phyloP scores from a whole-genome alignment of 2,113 vertebrate species.

The Paraplagusia blochii region DNA sequence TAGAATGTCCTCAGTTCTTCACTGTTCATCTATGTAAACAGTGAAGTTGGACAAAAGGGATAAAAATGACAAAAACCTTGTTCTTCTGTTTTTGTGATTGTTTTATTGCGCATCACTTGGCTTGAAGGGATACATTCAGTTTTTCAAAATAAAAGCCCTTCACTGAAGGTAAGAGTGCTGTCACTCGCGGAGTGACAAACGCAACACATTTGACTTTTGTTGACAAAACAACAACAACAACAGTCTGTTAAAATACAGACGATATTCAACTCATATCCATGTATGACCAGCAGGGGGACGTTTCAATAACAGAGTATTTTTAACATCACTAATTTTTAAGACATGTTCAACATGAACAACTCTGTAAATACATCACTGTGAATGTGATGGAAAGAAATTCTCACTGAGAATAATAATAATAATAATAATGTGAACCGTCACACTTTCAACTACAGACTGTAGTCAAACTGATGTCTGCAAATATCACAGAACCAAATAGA shows the following conservation, averaged over 20 bases:
- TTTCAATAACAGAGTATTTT: constrained; percentile 11
- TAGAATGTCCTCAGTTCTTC: too few species aligned
- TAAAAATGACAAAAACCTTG: neutral
- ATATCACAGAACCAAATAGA: constrained; percentile 35
- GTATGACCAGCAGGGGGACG: neutral
- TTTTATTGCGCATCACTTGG: constrained; percentile 72
- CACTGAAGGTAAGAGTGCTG: constrained; percentile 52
- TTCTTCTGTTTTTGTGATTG: constrained; percentile 48
- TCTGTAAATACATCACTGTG: constrained; percentile 1
- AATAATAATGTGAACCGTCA: constrained; percentile 12
- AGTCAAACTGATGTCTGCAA: constrained; percentile 17
- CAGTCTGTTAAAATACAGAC: constrained; percentile 50
- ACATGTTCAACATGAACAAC: constrained; percentile 45
- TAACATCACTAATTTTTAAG: constrained; percentile 30
- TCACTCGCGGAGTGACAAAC: constrained; percentile 54
- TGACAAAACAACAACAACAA: neutral
- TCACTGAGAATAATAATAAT: constrained; percentile 18
- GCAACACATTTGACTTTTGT: constrained; percentile 32
- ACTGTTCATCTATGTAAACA: too few species aligned
- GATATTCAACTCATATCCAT: neutral
- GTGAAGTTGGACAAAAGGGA: neutral
- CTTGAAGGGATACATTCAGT: constrained; percentile 69
- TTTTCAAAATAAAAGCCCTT: constrained; percentile 40
- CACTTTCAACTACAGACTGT: constrained; percentile 16
- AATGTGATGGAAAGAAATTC: constrained; percentile 22